Base-by-base conservation (phyloP, 2,113 vertebrate genomes). In the Himantopus leucocephalus region DNA sequence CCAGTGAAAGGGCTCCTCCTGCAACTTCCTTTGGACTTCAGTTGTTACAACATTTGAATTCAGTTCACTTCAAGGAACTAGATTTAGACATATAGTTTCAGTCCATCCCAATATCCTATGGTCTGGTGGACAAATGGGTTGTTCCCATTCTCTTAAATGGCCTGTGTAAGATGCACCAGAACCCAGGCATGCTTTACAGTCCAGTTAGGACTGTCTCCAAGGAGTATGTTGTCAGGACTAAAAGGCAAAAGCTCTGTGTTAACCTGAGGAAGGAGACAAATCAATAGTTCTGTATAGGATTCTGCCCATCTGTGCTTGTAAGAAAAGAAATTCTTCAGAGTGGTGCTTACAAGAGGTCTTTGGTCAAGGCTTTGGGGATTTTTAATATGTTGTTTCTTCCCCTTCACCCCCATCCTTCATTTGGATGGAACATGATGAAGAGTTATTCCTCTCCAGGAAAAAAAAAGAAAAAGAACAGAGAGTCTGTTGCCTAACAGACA, bases 51-150 rank as follows among this genome's bases (percentile, higher is more conserved):
- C 9, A 12, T 77, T 94, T 75, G 11, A 39, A 63, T 34, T 41
- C 14, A 58, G 27, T n/a, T 88, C 27, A 45, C 9, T 41, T 29
- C 47, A 80, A 32, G 39, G 8, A 68, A 24, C 11, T 41, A 13
- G 5, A 27, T 43, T 59, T 77, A 67, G 20, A 32, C 22, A 2
- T 21, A 2, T 3, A 68, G 23, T 34, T 19, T 50, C 14, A 80
- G n/a, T 14, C 14, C 14, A 76, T 12, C 9, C 15, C 39, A 80
- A 22, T 39, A 77, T 27, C 30, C 32, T 12, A 7, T 0, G 1
- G 19, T 32, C 68, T 53, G 14, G 8, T 81, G 16, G 15, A 55
- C 55, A 87, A 75, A 55, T n/a, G 4, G 8, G 8, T 45, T 71
- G 32, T 37, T 81, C 16, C 17, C 5, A 20, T 58, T 73, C 35